phyloP scores from a whole-genome alignment of 2,888 invertebrate species.

The Aproaerema taeniolella region DNA sequence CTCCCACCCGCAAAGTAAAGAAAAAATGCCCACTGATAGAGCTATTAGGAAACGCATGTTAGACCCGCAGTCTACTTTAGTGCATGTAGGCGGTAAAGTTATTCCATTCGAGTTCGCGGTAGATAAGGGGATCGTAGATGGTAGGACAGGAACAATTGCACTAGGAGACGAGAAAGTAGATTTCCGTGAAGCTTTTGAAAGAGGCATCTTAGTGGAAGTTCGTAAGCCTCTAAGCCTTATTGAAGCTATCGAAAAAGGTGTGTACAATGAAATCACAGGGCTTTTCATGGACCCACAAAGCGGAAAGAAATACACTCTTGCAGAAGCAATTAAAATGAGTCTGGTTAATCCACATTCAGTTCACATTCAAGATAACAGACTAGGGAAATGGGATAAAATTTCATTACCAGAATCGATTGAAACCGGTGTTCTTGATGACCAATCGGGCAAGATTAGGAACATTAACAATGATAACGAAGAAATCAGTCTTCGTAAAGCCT shows the following conservation, averaged over 20 bases:
- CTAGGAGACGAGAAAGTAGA: conserved; percentile 81
- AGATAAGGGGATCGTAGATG: conserved; percentile 85
- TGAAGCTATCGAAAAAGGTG: conserved; percentile 88
- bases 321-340: conserved; percentile 88
- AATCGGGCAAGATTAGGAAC: conserved; percentile 83
- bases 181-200: conserved; percentile 91
- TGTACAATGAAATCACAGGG: conserved; percentile 87
- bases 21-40: conserved; percentile 87
- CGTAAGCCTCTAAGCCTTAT: conserved; percentile 88
- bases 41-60: conserved; percentile 91
- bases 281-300: conserved; percentile 89
- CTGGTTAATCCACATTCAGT: conserved; percentile 91
- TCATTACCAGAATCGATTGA: conserved; percentile 88
- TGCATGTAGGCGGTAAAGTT: conserved; percentile 87
- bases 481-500: conserved; percentile 85
- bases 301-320: conserved; percentile 86
- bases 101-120: conserved; percentile 91
- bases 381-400: conserved; percentile 86
- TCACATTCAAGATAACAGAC: conserved; percentile 86
- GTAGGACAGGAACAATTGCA: conserved; percentile 83
- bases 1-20: conserved; percentile 86
- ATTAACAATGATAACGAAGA: conserved; percentile 81
- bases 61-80: conserved; percentile 91
- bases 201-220: conserved; percentile 88
- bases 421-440: conserved; percentile 84